These are phyloP conservation scores for Sarcophaga rosellei DNA, from an alignment of 2,888 invertebrate species.

Conservation along the genomic window DNA sequence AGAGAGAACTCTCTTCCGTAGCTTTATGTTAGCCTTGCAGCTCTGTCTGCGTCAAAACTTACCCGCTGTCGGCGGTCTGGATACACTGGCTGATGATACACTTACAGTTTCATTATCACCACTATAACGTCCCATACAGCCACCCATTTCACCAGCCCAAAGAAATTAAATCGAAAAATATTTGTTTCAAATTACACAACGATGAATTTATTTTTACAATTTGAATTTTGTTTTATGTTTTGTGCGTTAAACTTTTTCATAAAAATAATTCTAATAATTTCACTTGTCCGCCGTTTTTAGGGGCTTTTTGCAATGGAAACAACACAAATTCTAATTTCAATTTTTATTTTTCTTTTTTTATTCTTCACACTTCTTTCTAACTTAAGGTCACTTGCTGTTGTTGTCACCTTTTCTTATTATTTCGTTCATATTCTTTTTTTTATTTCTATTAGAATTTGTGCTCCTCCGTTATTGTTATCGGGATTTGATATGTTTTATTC, in stretches of 20 bases:
- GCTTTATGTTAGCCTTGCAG: background rate
- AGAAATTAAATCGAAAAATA: conserved; percentile 39
- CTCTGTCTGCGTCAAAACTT: conserved; percentile 56
- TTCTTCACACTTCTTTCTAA: conserved; percentile 40
- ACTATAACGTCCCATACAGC: conserved; percentile 92
- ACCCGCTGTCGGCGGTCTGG: conserved; percentile 90
- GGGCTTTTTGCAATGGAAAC: conserved; percentile 32
- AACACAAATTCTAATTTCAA: conserved; percentile 51
- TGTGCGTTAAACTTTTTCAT: conserved; percentile 52
- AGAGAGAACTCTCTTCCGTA: conserved; percentile 41
- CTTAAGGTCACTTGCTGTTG: conserved; percentile 65
- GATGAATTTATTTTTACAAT: background rate
- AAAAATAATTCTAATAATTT: conserved; percentile 46
- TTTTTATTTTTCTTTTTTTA: conserved; percentile 6
- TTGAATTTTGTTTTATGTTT: conserved; percentile 9
- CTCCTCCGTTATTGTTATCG: conserved; percentile 5
- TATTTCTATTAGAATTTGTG: conserved; percentile 41
- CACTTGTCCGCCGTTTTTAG: conserved; percentile 33
- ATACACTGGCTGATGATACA: conserved; percentile 90
- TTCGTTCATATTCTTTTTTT: conserved; percentile 52
- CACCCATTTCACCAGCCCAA: conserved; percentile 85
- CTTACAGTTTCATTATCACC: conserved; percentile 89
- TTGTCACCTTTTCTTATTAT: conserved; percentile 56
- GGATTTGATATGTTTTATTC: conserved; percentile 61
- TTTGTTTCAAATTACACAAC: conserved; percentile 43